Base-by-base conservation (phyloP, 1,140 invertebrate species). In the Mycetomoellerius zeteki region DNA sequence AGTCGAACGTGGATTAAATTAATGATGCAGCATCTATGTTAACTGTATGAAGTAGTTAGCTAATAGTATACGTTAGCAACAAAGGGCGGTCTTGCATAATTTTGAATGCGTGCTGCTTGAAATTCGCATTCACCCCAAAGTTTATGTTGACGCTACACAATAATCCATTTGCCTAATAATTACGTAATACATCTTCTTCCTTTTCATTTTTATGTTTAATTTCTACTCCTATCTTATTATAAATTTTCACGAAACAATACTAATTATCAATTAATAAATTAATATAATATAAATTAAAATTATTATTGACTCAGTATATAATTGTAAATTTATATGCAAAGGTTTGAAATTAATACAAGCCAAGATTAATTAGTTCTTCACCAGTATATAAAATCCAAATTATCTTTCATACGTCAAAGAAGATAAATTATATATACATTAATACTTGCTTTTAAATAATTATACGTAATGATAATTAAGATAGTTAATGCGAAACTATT, bases 31-130 rank as follows among this genome's bases (percentile, higher is more conserved):
- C 67, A 84, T 84, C 80, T 33, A 84, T 84, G 80, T 84, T 84
- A 84, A 84, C 80, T 84, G 80, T 84, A 75, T 60, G 37, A 84
- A 84, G 69, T 73, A 84, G 80, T 84, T 84, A 75, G 80, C 24
- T 84, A 84, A 84, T 84, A 54, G 69, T 84, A 84, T 75, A 75
- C 69, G 69, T 75, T 73, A 37, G 54, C 69, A 84, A 84, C 80
- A 84, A 84, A 84, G 80, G 43, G 54, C 69, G 69, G 54, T 84
- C 69, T 47, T 75, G 80, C 80, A 84, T 84, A 84, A 84, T 84
- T 75, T 84, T 73, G 58, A 47, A 54, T 56, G 69, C 58, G 71
- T 71, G 80, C 54, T 50, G 69, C 69, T 60, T 84, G 80, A 84
- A 84, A 84, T 84, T 84, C 69, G 37, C 58, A 71, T 58, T 37